Evolutionary conservation across 2,888 invertebrate species (phyloP).

Genomic region (Trachelus tabidus): DNA sequence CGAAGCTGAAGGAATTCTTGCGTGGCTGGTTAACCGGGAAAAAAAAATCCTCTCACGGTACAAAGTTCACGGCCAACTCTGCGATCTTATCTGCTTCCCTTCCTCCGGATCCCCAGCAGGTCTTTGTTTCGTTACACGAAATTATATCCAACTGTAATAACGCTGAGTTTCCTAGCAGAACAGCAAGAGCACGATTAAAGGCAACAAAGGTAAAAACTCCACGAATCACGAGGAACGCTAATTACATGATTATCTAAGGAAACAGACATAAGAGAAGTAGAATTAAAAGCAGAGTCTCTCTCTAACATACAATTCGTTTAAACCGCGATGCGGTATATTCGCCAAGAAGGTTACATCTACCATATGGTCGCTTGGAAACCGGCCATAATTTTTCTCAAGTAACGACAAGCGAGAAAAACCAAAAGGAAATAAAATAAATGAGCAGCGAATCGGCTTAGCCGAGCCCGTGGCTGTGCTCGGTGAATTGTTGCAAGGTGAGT

Average conservation of each 20-base stretch:
- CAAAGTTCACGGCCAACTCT: slow-evolving; percentile 54
- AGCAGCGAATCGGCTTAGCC: neutral
- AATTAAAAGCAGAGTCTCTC: neutral
- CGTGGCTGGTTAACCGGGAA: slow-evolving; percentile 4
- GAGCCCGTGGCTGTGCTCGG: neutral
- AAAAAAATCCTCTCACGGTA: slow-evolving; percentile 57
- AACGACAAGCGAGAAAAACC: slow-evolving; percentile 22
- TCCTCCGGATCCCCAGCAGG: slow-evolving; percentile 33
- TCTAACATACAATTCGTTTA: neutral
- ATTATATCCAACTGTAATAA: slow-evolving; percentile 29
- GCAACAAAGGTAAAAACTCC: too few relatives aligned
- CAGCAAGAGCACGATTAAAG: too few relatives aligned
- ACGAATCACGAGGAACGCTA: too few relatives aligned
- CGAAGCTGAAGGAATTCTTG: neutral
- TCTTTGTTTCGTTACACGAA: slow-evolving; percentile 40
- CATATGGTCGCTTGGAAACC: slow-evolving; percentile 51
- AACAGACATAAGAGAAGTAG: neutral
- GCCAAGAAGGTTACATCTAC: slow-evolving; percentile 55
- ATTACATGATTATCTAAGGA: too few relatives aligned
- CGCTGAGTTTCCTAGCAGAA: neutral
- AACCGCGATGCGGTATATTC: slow-evolving; percentile 24
- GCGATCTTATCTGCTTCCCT: slow-evolving; percentile 24
- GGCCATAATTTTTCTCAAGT: slow-evolving; percentile 41
- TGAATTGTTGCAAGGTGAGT: slow-evolving; percentile 3
- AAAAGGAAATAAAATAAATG: slow-evolving; percentile 25